Evolutionary conservation across 2,113 vertebrate genomes (phyloP).

Genomic region (Semnornis frantzii): DNA sequence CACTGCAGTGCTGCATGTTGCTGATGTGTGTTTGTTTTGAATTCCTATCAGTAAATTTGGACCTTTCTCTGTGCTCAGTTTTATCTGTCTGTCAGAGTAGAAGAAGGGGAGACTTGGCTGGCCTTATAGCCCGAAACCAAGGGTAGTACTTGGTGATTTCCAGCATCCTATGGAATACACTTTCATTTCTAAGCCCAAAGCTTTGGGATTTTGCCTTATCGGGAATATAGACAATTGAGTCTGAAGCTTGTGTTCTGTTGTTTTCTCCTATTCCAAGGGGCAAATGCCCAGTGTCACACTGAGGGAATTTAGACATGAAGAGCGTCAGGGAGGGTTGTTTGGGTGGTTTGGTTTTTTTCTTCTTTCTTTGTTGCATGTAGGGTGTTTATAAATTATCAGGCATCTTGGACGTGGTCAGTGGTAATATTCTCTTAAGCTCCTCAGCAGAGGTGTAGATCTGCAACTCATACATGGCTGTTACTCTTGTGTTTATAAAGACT

Average conservation of each 20-base stretch:
- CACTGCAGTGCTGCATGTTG: fast-evolving
- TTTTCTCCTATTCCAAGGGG: background rate
- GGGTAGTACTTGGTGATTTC: background rate
- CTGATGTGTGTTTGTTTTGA: background rate
- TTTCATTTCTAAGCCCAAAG: background rate
- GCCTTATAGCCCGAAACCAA: background rate
- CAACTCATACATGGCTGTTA: background rate
- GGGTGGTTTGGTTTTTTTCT: background rate
- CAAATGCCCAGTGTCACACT: background rate
- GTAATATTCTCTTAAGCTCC: background rate
- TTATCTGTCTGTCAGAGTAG: background rate
- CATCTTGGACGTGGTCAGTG: background rate
- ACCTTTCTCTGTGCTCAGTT: background rate
- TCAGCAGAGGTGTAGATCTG: background rate
- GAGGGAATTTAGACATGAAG: background rate
- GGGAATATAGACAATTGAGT: background rate
- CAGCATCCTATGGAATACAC: background rate
- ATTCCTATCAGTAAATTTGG: background rate
- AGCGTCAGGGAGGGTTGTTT: background rate
- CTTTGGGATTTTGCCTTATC: fast-evolving
- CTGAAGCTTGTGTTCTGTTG: background rate
- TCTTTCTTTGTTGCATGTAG: background rate
- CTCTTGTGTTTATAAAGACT: constrained; percentile 2
- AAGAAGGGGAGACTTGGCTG: background rate
- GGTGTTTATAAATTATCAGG: background rate